Conservation (phyloP, 2,113 vertebrate genomes). For the Pachyramphus minor region DNA sequence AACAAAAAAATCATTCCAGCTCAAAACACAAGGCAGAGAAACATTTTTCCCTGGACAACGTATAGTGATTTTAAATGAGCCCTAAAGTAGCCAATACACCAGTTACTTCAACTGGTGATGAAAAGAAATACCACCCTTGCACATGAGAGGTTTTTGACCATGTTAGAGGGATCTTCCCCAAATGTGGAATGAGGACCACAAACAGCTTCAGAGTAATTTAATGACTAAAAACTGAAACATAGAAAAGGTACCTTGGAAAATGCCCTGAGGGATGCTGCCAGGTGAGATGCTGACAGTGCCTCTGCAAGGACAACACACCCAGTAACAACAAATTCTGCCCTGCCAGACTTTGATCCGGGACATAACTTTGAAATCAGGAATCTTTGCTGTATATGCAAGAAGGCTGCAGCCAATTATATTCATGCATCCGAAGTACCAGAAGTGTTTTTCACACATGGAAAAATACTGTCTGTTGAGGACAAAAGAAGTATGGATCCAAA, state of each 20-base stretch:
- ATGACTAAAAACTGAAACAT: neutral
- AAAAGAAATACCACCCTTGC: neutral
- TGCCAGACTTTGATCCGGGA: neutral
- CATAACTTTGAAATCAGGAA: neutral
- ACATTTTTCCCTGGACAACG: neutral
- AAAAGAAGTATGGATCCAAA: constrained; percentile 46
- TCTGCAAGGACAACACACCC: neutral
- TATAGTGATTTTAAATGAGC: neutral
- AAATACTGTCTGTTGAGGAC: constrained; percentile 36
- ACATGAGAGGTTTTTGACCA: neutral
- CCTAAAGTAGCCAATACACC: neutral
- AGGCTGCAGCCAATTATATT: constrained; percentile 4
- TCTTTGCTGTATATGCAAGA: neutral
- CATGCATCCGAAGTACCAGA: constrained; percentile 5
- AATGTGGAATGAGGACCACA: neutral
- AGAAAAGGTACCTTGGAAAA: neutral
- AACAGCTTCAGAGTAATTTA: neutral
- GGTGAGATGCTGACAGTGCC: neutral
- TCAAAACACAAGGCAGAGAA: neutral
- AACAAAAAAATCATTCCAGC: neutral
- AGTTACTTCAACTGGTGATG: neutral
- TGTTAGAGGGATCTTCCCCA: neutral
- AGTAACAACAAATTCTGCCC: neutral
- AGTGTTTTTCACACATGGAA: constrained; percentile 19
- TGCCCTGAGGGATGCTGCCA: neutral